Percentiles rank a stretch among this genome's conserved stretches.
Conservation (phyloP, 2,797 vertebrate species). For the Brachymystax lenok region DNA sequence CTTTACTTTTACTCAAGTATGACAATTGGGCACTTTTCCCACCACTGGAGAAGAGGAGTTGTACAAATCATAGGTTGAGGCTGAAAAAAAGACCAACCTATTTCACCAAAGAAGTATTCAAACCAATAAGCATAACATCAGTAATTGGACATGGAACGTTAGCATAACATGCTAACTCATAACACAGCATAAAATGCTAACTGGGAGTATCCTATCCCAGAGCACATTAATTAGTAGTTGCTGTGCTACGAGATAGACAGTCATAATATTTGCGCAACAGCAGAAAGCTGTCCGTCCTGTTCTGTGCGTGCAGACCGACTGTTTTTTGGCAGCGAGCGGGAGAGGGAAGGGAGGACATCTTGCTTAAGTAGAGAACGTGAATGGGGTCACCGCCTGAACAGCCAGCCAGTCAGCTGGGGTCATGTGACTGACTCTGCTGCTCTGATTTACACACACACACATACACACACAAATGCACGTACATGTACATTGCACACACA, state of each 20-base stretch:
- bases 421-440: conserved; percentile 75
- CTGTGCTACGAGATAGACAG: neutral
- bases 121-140: neutral
- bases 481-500: too few relatives aligned
- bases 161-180: neutral
- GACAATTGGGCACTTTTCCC: too few relatives aligned
- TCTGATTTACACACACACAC: conserved; percentile 35
- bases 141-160: neutral
- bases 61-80: neutral
- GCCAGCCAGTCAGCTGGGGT: conserved; percentile 75
- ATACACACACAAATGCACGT: conserved; percentile 23
- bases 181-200: neutral
- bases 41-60: neutral
- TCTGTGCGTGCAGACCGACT: conserved; percentile 75
- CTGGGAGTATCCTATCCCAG: neutral
- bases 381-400: conserved; percentile 81
- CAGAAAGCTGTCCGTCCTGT: conserved; percentile 34
- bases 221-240: conserved; percentile 20
- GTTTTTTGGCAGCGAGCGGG: conserved; percentile 78
- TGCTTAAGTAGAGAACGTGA: conserved; percentile 80
- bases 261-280: conserved; percentile 16
- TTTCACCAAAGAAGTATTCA: conserved; percentile 1
- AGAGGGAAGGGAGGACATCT: conserved; percentile 77
- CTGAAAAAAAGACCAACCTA: conserved; percentile 26
- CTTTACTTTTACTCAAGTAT: too few relatives aligned